A percentile compares a stretch with the other conserved stretches of the same genome.
Evolutionary conservation across 2,113 vertebrate genomes (phyloP).

Genomic region (Sapayoa aenigma): DNA sequence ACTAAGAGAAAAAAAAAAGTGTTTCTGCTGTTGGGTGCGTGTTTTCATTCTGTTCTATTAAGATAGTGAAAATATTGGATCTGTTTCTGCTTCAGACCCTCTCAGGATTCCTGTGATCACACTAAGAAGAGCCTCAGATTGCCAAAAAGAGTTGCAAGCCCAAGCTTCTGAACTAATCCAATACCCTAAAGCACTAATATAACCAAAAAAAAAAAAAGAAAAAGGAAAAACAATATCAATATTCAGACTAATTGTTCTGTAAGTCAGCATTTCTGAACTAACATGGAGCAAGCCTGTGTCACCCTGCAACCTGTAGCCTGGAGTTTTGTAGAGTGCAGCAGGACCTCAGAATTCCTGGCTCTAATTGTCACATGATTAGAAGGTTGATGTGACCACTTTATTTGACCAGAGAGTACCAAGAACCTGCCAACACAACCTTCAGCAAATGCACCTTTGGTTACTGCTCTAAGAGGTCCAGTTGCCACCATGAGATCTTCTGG

Average conservation of each 20-base stretch:
- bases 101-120: not conserved
- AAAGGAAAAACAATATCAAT: not conserved
- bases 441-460: not conserved
- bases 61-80: not conserved
- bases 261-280: not conserved
- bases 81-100: not conserved
- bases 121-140: not conserved
- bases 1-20: not conserved
- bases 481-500: not conserved
- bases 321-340: not conserved
- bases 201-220: not conserved
- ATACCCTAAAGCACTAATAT: not conserved
- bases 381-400: not conserved
- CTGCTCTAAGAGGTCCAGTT: not conserved
- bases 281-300: not conserved
- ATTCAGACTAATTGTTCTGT: not conserved
- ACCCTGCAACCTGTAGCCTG: not conserved
- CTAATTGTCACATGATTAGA: not conserved
- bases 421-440: not conserved
- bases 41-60: not conserved
- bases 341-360: not conserved
- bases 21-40: not conserved
- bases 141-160: not conserved
- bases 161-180: not conserved
- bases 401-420: not conserved